Evolutionary conservation across 2,797 vertebrate species (phyloP).

Genomic region (Carduelis carduelis): DNA sequence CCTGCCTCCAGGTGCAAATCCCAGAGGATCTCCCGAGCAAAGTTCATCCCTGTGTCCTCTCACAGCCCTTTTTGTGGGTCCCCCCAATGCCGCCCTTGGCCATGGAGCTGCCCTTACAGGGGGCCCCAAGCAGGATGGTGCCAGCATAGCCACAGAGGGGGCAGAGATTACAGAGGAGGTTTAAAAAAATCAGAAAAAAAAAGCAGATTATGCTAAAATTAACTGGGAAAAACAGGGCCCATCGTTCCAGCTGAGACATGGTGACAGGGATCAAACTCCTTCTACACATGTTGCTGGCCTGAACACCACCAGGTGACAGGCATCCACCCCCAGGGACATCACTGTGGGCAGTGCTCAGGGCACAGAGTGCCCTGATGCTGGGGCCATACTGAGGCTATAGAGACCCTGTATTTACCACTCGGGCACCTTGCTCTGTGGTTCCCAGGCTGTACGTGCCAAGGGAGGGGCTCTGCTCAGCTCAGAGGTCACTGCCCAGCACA

Average conservation of each 20-base stretch:
- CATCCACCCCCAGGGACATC: accelerated
- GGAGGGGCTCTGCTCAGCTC: neutral
- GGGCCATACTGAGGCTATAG: neutral
- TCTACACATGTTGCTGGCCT: accelerated
- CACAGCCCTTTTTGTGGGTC: neutral
- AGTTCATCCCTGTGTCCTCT: neutral
- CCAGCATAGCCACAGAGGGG: neutral
- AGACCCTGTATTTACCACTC: accelerated
- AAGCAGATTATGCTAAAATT: constrained; percentile 56
- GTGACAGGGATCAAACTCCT: neutral
- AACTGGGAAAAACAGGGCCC: constrained; percentile 32
- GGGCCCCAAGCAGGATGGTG: neutral
- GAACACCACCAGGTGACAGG: neutral
- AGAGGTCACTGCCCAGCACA: accelerated
- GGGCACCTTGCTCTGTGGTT: accelerated
- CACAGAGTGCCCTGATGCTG: accelerated
- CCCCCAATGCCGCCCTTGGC: neutral
- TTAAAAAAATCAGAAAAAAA: neutral
- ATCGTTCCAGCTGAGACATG: neutral
- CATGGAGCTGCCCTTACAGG: neutral
- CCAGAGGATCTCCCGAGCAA: neutral
- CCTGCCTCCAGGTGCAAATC: neutral
- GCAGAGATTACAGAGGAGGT: constrained; percentile 15
- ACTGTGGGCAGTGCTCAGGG: neutral
- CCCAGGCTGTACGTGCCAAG: accelerated